Evolutionary conservation across 2,888 invertebrate genomes (phyloP), one percentile per base, ranked within the genome.

Genomic region (Ormyrus rosae): DNA sequence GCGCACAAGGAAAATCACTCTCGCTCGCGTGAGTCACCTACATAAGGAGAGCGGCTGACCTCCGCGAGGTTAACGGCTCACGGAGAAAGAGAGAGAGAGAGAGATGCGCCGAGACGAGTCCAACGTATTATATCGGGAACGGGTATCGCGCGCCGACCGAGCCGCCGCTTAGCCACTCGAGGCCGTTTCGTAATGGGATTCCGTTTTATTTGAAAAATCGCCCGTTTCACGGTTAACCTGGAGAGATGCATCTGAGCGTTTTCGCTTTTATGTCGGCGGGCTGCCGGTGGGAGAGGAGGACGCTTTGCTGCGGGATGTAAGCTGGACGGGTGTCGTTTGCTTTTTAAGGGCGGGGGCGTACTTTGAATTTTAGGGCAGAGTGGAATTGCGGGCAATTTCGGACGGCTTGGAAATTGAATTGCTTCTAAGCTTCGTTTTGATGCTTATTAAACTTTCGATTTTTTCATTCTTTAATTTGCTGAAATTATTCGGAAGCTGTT

Each of bases 51-150:
- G 64, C 50, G 2, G 48, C 9, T 50, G 45, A 64, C 64, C 64
- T 64, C 48, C 50, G n/a, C 46, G 64, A 64, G 64, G 64, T 64
- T 64, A 64, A 64, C 9, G 64, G 64, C 65, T 67, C 51, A 0
- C 34, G 51, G 51, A 51, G 48, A 50, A n/a, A 64, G 19, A 19
- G 19, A 19, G 19, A 58, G 19, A 58, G 19, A 19, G 19, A 58
- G 13, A 13, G 19, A 19, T 19, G 19, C 19, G 19, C 19, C 19
- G 19, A 19, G 58, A n/a, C 11, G 58, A 58, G 11, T n/a, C 11
- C 58, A 2, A 2, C 58, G 58, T 63, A 34, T 6, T 60, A 19
- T 19, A 34, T 8, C 5, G 19, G 60, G 13, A 6, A 60, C 45
- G 45, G 34, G 60, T 13, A 9, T 51, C 53, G 53, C 6, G 7